Base-by-base conservation (phyloP, 2,888 invertebrate genomes). In the Campoletis raptor region DNA sequence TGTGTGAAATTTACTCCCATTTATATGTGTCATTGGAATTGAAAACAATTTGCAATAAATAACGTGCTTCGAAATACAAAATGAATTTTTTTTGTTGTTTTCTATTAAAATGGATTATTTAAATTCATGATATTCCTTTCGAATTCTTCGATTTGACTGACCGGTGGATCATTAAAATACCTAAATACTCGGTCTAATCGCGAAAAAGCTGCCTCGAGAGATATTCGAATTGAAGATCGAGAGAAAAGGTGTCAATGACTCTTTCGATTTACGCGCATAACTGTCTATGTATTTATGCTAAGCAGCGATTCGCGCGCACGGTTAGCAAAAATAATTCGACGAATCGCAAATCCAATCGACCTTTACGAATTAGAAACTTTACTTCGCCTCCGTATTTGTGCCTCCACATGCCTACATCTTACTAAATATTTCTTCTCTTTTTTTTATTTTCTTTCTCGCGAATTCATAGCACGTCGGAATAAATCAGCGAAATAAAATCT, bases 221-320 rank as follows among this genome's bases (percentile, higher is more conserved):
- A 57, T 80, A 73, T 84, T 18, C 77, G 82, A 77, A 73, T 85
- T 69, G 61, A 66, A 74, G 73, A 81, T 74, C 30, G 42, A 69
- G 67, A 83, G 78, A 85, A 83, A 83, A 18, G 45, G 73, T 79
- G 80, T 67, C 84, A 52, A 69, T 69, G 80, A 76, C 79, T 73
- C 66, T 61, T 61, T 61, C 57, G 30, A 54, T 79, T 45, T 30
- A n/a, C 64, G 30, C 64, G 45, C 37, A 73, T 36, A 52, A 69
- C 52, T 66, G 48, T 67, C 42, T 48, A 66, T 52, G 36, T 52
- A 77, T 66, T 40, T 77, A 66, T 66, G 57, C 61, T 45, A 30
- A 77, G 9, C 48, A n/a, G 66, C 72, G 72, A 52, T 45, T 42
- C 30, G 12, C 45, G 48, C 7, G 30, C 36, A 40, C 37, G 48